Evolutionary conservation across 2,113 vertebrate species (phyloP), one percentile per base, ranked within the genome.

Genomic region (Corythaixoides concolor): DNA sequence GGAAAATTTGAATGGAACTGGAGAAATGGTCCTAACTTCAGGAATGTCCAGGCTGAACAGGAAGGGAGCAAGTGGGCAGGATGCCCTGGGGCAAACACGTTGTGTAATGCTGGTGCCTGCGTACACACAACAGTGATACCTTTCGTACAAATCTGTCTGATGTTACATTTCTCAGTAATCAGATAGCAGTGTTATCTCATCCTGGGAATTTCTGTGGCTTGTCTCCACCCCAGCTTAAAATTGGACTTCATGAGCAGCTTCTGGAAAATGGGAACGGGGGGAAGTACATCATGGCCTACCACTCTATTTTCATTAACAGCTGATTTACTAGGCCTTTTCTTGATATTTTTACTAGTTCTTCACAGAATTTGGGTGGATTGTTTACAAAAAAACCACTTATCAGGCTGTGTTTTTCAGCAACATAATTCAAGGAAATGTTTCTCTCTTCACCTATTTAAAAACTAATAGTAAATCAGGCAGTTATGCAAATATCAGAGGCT

Each of bases 231-330:
- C 41, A 37, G 15, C n/a, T 79, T 81, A 91, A 89, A 89, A 87
- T 33, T 89, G 70, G 33, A 73, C 15, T 90, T 94, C 89, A 89
- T 92, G 53, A 95, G 66, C 85, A 91, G 94, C 77, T 96, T 93
- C 74, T 88, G 50, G 74, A 82, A 89, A 58, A 43, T 45, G 19
- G 32, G 33, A 39, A n/a, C n/a, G 32, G 32, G 52, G 8, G 8
- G 47, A 86, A 73, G 28, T 79, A 41, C 0, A 0, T 82, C 69
- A 41, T 79, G 35, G 45, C 21, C 33, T 4, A 27, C 32, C 18
- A 20, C 41, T 55, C 20, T 79, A 53, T 60, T 87, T 75, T 62
- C 6, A 3, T 82, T 79, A 33, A 19, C 53, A 75, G 80, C 21
- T 88, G 77, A 49, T 84, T 87, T 91, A 32, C 56, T 33, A n/a